phyloP scores from a whole-genome alignment of 2,113 vertebrate species.

The Paramisgurnus dabryanus region DNA sequence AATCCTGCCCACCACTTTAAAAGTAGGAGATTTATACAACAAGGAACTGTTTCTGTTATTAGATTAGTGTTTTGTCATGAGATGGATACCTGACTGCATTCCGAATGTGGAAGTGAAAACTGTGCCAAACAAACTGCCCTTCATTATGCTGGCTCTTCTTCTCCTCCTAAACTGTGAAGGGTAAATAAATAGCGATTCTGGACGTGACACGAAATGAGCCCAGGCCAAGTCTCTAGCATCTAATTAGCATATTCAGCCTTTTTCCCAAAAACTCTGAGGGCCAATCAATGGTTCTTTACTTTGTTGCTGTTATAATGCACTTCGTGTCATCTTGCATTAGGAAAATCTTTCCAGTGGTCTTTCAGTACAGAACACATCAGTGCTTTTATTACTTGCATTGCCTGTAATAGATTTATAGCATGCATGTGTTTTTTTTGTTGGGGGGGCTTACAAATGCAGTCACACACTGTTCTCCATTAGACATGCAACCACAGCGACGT shows the following conservation, averaged over 20 bases:
- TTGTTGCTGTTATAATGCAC: neutral
- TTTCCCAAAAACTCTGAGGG: neutral
- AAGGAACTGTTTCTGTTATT: constrained; percentile 1
- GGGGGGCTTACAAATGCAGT: too few relatives aligned
- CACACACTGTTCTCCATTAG: too few relatives aligned
- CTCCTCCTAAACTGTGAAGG: constrained; percentile 35
- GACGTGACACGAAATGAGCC: constrained; percentile 8
- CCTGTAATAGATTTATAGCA: constrained; percentile 41
- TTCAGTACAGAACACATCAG: neutral
- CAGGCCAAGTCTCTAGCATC: neutral
- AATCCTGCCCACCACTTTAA: neutral
- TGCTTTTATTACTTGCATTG: constrained; percentile 22
- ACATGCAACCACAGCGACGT: too few relatives aligned
- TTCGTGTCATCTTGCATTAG: neutral
- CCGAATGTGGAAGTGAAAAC: neutral
- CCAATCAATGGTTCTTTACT: neutral
- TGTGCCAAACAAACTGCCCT: constrained; percentile 1
- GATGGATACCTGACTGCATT: neutral
- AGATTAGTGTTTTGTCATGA: constrained; percentile 8
- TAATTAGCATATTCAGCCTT: neutral
- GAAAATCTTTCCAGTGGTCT: constrained; percentile 19
- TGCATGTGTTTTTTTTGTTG: neutral
- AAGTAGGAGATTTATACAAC: neutral
- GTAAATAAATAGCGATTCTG: constrained; percentile 27
- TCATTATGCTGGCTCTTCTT: neutral